Evolutionary conservation across 30 jellyfish, hydroid and myxozoan genomes (phyloP).

Genomic region (Clytia hemisphaerica): DNA sequence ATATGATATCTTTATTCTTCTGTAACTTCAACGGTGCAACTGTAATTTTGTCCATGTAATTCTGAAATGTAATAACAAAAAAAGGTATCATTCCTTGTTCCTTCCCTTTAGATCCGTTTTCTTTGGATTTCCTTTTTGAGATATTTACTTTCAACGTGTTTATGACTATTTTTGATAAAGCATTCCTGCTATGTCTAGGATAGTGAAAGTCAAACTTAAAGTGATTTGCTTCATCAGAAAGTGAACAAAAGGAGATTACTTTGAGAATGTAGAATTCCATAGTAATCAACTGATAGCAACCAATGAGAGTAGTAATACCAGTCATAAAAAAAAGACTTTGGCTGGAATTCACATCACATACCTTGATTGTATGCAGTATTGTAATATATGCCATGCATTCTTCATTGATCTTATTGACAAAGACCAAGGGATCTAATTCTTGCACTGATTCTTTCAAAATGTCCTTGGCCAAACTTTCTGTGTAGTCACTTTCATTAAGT

Average conservation of each 20-base stretch:
- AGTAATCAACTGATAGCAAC: no score
- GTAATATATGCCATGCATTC: slow-evolving; percentile 55
- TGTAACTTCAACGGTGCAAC: slow-evolving; percentile 79
- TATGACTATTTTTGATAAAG: no score
- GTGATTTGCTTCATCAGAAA: no score
- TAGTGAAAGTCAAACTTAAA: no score
- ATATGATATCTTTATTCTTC: slow-evolving; percentile 56
- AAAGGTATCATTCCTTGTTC: background rate
- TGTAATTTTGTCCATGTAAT: slow-evolving; percentile 69
- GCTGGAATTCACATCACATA: no score
- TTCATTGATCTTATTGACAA: slow-evolving; percentile 23
- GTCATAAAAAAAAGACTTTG: no score
- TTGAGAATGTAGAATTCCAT: no score
- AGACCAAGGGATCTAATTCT: slow-evolving; percentile 11
- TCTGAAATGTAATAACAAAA: slow-evolving; percentile 36
- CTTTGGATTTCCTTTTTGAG: background rate
- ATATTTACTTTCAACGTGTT: no score
- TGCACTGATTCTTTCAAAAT: background rate
- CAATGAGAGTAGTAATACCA: no score
- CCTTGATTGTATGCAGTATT: slow-evolving; percentile 46
- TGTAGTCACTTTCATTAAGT: background rate
- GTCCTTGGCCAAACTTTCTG: slow-evolving; percentile 1
- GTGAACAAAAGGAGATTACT: no score
- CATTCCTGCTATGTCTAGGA: no score
- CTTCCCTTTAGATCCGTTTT: background rate